Base-by-base conservation (phyloP, 2,113 vertebrate genomes). In the Centrocercus urophasianus region DNA sequence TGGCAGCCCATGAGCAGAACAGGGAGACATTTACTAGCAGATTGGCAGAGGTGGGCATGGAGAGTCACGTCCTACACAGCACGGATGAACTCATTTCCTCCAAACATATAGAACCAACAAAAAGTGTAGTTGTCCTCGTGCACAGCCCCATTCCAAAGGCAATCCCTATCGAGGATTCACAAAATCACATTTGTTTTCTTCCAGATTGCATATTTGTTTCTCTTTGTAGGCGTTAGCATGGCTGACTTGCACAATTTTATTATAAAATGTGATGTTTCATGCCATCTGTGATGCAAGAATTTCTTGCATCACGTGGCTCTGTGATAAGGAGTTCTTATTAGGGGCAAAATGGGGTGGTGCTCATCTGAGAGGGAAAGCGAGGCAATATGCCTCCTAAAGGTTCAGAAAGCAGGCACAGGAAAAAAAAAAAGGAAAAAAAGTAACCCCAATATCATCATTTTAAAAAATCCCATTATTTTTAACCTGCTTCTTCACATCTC, bases 401-500 rank as follows among this genome's bases (percentile, higher is more conserved):
- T 50, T 76, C 42, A 32, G 60, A 42, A 91, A 86, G 24, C 52
- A 42, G 60, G 6, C 54, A 73, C 6, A n/a, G 30, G 32, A 57
- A 36, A 16, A 7, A 65, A 48, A 47, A 69, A 52, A 75, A 57
- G 11, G 3, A 65, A 45, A n/a, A n/a, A 67, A 8, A 11, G 5
- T n/a, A 32, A 24, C 30, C 43, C 70, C 69, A 72, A 52, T 11
- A 7, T 3, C 42, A 38, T 48, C 1, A 27, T 60, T 56, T 2
- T 0, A 8, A 45, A 45, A 83, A 86, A 72, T 32, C 15, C 36
- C 65, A 21, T 34, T 36, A 16, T 78, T 95, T 88, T 78, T 61
- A 78, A 93, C 88, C 88, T 77, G 76, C 42, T 78, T 57, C 40
- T 78, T 95, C 87, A 40, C 57, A 65, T 57, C 73, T 94, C 76